Conservation (phyloP, 2,888 invertebrate genomes). For the Pedicia rivosa region DNA sequence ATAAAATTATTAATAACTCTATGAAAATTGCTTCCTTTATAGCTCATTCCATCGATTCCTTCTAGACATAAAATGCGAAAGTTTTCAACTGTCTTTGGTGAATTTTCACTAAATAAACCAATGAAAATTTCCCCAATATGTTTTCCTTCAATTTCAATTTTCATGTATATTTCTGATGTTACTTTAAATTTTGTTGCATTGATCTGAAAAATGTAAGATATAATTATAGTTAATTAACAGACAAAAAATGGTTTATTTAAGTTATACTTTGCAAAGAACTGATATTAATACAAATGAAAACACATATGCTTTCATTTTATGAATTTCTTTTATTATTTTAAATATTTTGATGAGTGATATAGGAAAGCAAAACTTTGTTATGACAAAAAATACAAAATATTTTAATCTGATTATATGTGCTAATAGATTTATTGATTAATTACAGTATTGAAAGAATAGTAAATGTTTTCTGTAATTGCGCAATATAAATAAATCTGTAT, state of each 20-base stretch:
- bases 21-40: constrained; percentile 66
- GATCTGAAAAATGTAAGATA: background rate
- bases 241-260: background rate
- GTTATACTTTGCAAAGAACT: background rate
- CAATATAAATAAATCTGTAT: too few relatives aligned
- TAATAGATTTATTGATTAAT: too few relatives aligned
- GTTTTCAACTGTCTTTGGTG: constrained; percentile 74
- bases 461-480: too few relatives aligned
- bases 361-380: too few relatives aligned
- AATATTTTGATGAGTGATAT: too few relatives aligned
- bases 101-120: constrained; percentile 76
- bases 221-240: background rate
- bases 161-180: constrained; percentile 69
- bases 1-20: constrained; percentile 78
- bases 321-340: too few relatives aligned
- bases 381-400: too few relatives aligned
- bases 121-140: constrained; percentile 61
- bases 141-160: constrained; percentile 57
- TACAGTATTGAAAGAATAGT: too few relatives aligned
- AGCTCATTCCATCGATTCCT: constrained; percentile 60
- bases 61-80: constrained; percentile 65
- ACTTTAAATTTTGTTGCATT: constrained; percentile 48
- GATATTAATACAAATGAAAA: background rate
- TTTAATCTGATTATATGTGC: too few relatives aligned
- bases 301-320: too few relatives aligned